Evolutionary conservation across 2,888 invertebrate genomes (phyloP), one percentile per base, ranked within the genome.

Genomic region (Pterostichus niger): DNA sequence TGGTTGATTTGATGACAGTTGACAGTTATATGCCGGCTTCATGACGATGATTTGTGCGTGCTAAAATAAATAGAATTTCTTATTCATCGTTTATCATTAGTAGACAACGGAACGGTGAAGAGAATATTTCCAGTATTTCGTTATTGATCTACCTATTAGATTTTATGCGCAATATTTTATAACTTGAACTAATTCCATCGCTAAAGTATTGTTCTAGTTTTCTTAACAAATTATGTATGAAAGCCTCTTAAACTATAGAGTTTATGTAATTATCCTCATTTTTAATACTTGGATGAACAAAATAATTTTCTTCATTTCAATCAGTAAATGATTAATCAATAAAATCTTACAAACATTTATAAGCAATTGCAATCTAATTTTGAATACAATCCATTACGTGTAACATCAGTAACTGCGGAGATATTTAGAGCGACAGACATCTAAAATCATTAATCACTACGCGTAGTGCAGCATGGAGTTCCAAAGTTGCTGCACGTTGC

Each of bases 101-200:
- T 24, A 24, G 6, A 56, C 15, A 13, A 15, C 15, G 13, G 31
- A 4, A 6, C 7, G 64, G 24, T 2, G n/a, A 68, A 35, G n/a
- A n/a, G n/a, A n/a, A n/a, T n/a, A n/a, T n/a, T 68, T 71, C 17
- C 17, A 40, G 9, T 44, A 71, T 71, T 71, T 71, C 13, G 44
- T 44, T 71, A 71, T 71, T 44, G 68, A 71, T 71, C 44, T 15
- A 44, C 0, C 40, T 71, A 71, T 71, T 44, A 71, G 44, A 71
- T 71, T 71, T 71, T 71, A 15, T 71, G 68, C 68, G 44, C 44
- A 71, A 71, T 71, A 44, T 17, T 44, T 64, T 64, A 33, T 71
- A 71, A 71, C 15, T 71, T 44, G 6, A 44, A 59, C 24, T 3
- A 40, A 7, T 40, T 24, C 24, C 3, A 2, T 24, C 24, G 24